Evolutionary conservation across 2,888 invertebrate genomes (phyloP).

Genomic region (Tortricodes alternella): DNA sequence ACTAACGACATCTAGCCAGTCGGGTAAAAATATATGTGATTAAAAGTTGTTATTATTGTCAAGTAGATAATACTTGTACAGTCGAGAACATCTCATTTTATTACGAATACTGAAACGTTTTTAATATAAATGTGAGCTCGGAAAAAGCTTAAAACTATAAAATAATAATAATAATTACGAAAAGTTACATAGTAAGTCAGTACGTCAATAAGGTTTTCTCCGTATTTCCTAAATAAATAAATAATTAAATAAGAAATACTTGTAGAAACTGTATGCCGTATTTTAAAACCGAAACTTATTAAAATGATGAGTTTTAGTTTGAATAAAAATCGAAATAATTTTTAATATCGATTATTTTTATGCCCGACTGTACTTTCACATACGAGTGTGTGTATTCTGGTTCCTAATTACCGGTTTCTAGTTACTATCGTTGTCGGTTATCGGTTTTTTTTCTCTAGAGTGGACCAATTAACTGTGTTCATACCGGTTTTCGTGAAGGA

Average conservation of each 20-base stretch:
- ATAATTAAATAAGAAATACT: no score
- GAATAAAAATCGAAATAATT: no score
- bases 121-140: background rate
- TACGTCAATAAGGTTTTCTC: no score
- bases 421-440: slow-evolving; percentile 18
- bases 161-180: no score
- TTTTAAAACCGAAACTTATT: no score
- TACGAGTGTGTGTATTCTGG: slow-evolving; percentile 9
- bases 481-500: slow-evolving; percentile 25
- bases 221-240: no score
- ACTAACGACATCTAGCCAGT: background rate
- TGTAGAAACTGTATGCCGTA: no score
- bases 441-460: slow-evolving; percentile 16
- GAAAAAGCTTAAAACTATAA: no score
- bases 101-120: background rate
- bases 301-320: no score
- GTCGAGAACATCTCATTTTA: background rate
- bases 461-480: slow-evolving; percentile 2
- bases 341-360: background rate
- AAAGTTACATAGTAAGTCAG: background rate
- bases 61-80: slow-evolving; percentile 24
- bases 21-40: background rate
- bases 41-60: slow-evolving; percentile 24
- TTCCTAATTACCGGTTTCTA: slow-evolving; percentile 29
- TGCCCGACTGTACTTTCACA: slow-evolving; percentile 7